phyloP scores from a whole-genome alignment of 2,888 invertebrate species.

The Pandemis cinnamomeana region DNA sequence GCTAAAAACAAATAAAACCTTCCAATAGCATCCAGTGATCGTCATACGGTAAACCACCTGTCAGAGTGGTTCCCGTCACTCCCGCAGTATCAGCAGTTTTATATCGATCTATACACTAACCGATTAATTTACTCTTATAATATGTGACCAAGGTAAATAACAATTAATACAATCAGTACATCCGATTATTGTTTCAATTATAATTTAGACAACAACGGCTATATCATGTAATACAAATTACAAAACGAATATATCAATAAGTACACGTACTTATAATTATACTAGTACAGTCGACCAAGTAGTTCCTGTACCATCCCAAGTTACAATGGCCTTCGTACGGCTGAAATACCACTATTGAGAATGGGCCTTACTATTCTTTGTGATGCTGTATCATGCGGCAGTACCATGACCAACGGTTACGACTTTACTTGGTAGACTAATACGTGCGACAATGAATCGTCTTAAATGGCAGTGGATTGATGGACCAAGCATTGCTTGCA shows the following conservation, averaged over 20 bases:
- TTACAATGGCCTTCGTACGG: no score
- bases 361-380: no score
- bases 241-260: constrained; percentile 17
- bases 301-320: no score
- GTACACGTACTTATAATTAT: background rate
- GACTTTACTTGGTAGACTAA: no score
- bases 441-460: no score
- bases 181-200: constrained; percentile 1
- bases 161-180: constrained; percentile 18
- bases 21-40: background rate
- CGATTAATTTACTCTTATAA: background rate
- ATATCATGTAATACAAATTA: constrained; percentile 22
- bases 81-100: constrained; percentile 17
- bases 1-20: background rate
- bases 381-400: no score
- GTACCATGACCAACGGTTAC: no score
- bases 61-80: background rate
- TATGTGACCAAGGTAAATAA: background rate
- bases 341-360: no score
- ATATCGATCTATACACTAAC: background rate
- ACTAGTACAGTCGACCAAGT: background rate
- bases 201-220: constrained; percentile 9
- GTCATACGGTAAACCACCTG: background rate
- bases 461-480: background rate
- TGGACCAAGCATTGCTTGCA: background rate